These are phyloP conservation scores for Phasianus colchicus DNA, from an alignment of 2,113 vertebrate species.

Conservation along the genomic window DNA sequence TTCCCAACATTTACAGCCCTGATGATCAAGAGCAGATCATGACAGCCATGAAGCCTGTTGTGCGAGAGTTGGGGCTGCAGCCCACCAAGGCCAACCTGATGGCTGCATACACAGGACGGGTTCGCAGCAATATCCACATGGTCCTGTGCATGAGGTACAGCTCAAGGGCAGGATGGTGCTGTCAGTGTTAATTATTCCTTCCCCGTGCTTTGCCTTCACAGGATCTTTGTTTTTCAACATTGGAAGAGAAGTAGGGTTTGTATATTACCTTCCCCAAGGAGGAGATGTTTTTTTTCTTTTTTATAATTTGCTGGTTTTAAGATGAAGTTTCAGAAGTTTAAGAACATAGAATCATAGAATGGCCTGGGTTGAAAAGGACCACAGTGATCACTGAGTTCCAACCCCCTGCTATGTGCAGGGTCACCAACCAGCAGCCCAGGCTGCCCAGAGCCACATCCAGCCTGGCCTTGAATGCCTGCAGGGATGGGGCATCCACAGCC, in stretches of 20 bases:
- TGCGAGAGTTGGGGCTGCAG: slow-evolving; percentile 87
- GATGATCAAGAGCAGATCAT: slow-evolving; percentile 91
- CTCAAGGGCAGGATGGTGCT: neutral
- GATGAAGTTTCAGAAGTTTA: neutral
- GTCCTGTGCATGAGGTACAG: slow-evolving; percentile 94
- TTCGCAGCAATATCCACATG: slow-evolving; percentile 88
- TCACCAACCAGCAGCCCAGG: no score
- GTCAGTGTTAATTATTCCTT: neutral
- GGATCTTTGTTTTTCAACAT: neutral
- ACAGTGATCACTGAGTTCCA: no score
- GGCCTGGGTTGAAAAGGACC: no score
- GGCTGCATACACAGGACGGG: slow-evolving; percentile 84
- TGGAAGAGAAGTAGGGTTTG: neutral
- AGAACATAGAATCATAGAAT: no score
- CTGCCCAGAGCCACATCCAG: no score
- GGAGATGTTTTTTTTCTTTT: neutral
- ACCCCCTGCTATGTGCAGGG: no score
- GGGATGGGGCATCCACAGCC: no score
- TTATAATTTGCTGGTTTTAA: neutral
- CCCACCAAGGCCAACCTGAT: slow-evolving; percentile 91
- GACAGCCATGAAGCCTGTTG: slow-evolving; percentile 83
- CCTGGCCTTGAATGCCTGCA: no score
- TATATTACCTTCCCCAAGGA: neutral
- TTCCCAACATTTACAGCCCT: slow-evolving; percentile 86
- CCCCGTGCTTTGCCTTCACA: neutral